Percentiles rank a stretch among this genome's conserved stretches.
Conservation (phyloP, 2,797 vertebrate genomes). For the Malacoraja senta region DNA sequence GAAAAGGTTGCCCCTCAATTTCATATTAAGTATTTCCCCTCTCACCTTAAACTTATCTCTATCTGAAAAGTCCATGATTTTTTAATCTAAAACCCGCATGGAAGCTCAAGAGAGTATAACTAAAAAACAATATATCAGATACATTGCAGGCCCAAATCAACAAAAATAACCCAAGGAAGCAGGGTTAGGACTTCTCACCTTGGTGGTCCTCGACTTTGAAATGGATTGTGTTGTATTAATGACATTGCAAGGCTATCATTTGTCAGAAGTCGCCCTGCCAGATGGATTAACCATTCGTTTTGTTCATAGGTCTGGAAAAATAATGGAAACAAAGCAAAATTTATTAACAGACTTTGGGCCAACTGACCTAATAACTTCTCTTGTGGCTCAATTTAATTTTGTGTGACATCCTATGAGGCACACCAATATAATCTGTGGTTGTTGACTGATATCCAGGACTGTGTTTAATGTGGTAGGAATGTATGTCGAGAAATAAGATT, state of each 20-base stretch:
- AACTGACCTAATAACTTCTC: background rate
- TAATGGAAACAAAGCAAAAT: background rate
- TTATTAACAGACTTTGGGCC: background rate
- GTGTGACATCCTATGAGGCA: background rate
- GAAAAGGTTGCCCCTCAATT: too few relatives aligned
- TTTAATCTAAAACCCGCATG: background rate
- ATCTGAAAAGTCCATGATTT: background rate
- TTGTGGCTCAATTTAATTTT: background rate
- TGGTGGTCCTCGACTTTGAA: conserved; percentile 62
- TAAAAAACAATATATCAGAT: background rate
- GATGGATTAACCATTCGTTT: conserved; percentile 87
- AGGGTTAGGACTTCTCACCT: conserved; percentile 61
- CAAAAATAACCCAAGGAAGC: background rate
- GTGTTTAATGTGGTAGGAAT: too few relatives aligned
- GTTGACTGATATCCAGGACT: too few relatives aligned
- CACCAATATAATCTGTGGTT: too few relatives aligned
- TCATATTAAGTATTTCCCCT: too few relatives aligned
- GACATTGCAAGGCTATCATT: conserved; percentile 71
- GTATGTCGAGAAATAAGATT: too few relatives aligned
- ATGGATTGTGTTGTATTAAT: conserved; percentile 75
- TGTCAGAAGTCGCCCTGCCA: conserved; percentile 79
- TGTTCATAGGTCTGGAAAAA: conserved; percentile 83
- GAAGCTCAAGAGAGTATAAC: background rate
- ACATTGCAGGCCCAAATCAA: background rate
- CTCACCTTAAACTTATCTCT: background rate